Conservation (phyloP, 92 coral and sea anemone genomes). For the Pocillopora meandrina region DNA sequence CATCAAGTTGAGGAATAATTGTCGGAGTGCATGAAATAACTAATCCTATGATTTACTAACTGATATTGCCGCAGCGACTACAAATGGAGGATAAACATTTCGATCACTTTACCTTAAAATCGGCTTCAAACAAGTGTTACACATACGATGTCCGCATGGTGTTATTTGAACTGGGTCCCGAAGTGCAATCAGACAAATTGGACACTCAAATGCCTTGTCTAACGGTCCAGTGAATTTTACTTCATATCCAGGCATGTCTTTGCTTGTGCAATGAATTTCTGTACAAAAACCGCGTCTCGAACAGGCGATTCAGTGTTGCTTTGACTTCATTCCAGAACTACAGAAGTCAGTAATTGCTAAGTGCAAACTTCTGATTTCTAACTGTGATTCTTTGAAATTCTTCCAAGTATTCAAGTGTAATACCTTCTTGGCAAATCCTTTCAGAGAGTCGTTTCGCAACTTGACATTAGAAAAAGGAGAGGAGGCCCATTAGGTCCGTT, state of each 20-base stretch:
- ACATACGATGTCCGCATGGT: slow-evolving; percentile 98
- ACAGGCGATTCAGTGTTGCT: background rate
- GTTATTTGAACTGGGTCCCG: slow-evolving; percentile 99
- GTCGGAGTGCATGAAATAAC: too few relatives aligned
- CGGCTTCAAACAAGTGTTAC: slow-evolving; percentile 92
- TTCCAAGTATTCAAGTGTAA: background rate
- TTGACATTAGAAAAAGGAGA: background rate
- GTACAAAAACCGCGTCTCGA: background rate
- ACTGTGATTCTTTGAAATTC: slow-evolving; percentile 3
- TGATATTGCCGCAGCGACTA: too few relatives aligned
- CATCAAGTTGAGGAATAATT: too few relatives aligned
- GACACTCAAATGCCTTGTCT: slow-evolving; percentile 98
- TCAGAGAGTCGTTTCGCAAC: background rate
- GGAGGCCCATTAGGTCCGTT: background rate
- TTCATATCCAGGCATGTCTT: slow-evolving; percentile 93
- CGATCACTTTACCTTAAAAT: slow-evolving; percentile 67
- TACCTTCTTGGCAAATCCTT: background rate
- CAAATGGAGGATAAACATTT: background rate
- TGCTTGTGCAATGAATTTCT: background rate
- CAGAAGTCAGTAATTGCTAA: background rate
- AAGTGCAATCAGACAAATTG: slow-evolving; percentile 90
- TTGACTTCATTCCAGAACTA: background rate
- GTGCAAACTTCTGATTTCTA: background rate
- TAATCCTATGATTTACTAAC: too few relatives aligned
- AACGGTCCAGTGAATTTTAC: slow-evolving; percentile 74